These are phyloP conservation scores for Argyrosomus japonicus DNA, from an alignment of 2,113 vertebrate genomes.

Conservation along the genomic window DNA sequence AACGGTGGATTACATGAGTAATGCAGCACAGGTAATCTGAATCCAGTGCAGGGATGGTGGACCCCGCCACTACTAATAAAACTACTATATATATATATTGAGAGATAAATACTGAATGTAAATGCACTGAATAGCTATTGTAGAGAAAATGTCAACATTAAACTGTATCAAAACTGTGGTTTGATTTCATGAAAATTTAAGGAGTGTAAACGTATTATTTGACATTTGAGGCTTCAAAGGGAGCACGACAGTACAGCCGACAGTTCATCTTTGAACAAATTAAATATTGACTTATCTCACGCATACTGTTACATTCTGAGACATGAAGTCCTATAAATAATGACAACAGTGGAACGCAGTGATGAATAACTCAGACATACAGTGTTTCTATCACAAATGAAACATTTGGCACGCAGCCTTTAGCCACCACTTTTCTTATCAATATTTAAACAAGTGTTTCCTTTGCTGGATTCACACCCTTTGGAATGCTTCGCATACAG, in stretches of 20 bases:
- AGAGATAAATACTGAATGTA: neutral
- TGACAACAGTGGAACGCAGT: neutral
- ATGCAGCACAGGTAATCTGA: too few relatives aligned
- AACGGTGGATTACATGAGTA: neutral
- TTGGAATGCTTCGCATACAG: slow-evolving; percentile 2
- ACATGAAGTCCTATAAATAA: slow-evolving; percentile 10
- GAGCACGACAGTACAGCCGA: neutral
- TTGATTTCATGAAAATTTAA: neutral
- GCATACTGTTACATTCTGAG: neutral
- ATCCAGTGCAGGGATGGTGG: neutral
- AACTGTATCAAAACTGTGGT: neutral
- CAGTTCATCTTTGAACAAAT: slow-evolving; percentile 15
- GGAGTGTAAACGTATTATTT: neutral
- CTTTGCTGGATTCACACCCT: slow-evolving; percentile 14
- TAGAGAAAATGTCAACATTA: neutral
- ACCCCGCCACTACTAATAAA: neutral
- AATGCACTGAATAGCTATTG: neutral
- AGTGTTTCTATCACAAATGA: slow-evolving; percentile 44
- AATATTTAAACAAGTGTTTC: slow-evolving; percentile 59
- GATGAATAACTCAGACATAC: slow-evolving; percentile 34
- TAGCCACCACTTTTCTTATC: slow-evolving; percentile 30
- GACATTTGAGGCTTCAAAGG: neutral
- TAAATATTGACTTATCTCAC: slow-evolving; percentile 18
- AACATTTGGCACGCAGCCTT: slow-evolving; percentile 30
- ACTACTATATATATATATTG: too few relatives aligned